phyloP scores from a whole-genome alignment of 2,888 invertebrate species.

The Buathra laborator region DNA sequence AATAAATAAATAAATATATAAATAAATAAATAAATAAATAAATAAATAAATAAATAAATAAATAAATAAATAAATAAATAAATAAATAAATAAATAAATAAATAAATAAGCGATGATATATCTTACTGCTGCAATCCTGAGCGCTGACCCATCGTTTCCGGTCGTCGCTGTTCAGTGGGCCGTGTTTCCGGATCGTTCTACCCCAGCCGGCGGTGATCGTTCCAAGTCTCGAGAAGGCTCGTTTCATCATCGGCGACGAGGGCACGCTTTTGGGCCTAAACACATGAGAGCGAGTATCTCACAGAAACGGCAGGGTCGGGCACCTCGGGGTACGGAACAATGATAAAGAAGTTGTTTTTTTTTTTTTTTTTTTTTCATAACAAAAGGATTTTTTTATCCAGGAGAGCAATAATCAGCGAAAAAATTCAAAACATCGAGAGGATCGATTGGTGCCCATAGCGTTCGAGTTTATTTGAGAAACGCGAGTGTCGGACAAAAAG shows the following conservation, averaged over 20 bases:
- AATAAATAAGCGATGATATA: conserved; percentile 42
- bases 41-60: neutral
- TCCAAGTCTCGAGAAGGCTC: conserved; percentile 95
- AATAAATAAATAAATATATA: conserved; percentile 17
- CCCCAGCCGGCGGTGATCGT: conserved; percentile 97
- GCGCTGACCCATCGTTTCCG: conserved; percentile 97
- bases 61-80: too few relatives aligned
- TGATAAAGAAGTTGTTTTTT: conserved; percentile 34
- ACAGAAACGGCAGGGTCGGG: conserved; percentile 83
- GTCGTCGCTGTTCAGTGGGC: conserved; percentile 93
- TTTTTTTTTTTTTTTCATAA: conserved; percentile 38
- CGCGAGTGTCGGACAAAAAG: neutral
- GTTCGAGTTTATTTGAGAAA: neutral
- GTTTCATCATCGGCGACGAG: conserved; percentile 96
- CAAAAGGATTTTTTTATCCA: neutral
- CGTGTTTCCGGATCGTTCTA: conserved; percentile 93
- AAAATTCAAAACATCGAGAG: too few relatives aligned
- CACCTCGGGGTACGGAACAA: conserved; percentile 81
- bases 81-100: too few relatives aligned
- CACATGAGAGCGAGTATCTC: conserved; percentile 85
- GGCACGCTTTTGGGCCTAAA: conserved; percentile 96
- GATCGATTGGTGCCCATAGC: too few relatives aligned
- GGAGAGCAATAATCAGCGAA: neutral
- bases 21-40: neutral
- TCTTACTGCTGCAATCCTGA: conserved; percentile 96